A percentile compares a stretch with the other conserved stretches of the same genome.
Evolutionary conservation across 2,888 invertebrate species (phyloP).

Genomic region (Lepidonotus clava): DNA sequence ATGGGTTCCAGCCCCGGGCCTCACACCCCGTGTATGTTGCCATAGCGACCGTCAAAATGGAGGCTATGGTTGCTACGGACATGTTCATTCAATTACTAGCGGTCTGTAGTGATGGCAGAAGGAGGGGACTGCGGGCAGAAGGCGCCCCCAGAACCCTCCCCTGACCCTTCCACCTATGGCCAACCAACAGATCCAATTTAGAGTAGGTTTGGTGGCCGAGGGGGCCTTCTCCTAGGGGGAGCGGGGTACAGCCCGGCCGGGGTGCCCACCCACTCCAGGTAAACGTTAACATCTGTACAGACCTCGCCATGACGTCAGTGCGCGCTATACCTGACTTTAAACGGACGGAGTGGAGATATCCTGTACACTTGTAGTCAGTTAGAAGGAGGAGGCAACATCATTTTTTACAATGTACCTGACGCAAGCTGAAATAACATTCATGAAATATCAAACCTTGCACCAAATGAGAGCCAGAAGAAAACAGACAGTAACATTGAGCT

Average conservation of each 20-base stretch:
- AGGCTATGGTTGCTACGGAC: conserved; percentile 31
- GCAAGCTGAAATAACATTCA: too few relatives aligned
- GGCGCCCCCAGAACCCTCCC: not conserved
- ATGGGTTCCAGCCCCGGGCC: conserved; percentile 37
- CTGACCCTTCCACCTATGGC: not conserved
- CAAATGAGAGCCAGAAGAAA: too few relatives aligned
- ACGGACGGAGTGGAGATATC: too few relatives aligned
- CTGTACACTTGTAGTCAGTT: too few relatives aligned
- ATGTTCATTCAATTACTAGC: conserved; percentile 49
- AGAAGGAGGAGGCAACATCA: too few relatives aligned
- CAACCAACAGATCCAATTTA: conserved; percentile 40
- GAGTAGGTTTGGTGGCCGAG: not conserved
- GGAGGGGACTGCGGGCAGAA: not conserved
- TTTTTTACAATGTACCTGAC: too few relatives aligned
- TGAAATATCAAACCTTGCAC: too few relatives aligned
- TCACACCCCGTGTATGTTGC: conserved; percentile 21
- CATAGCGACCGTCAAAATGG: conserved; percentile 49
- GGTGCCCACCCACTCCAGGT: not conserved
- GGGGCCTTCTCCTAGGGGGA: not conserved
- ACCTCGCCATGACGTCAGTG: not conserved
- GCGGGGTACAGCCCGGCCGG: not conserved
- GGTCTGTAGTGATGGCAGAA: conserved; percentile 31
- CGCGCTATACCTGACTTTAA: too few relatives aligned
- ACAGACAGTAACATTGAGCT: too few relatives aligned
- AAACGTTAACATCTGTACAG: not conserved